Base-by-base conservation (phyloP, 2,888 invertebrate genomes). In the Hylaea fasciaria region DNA sequence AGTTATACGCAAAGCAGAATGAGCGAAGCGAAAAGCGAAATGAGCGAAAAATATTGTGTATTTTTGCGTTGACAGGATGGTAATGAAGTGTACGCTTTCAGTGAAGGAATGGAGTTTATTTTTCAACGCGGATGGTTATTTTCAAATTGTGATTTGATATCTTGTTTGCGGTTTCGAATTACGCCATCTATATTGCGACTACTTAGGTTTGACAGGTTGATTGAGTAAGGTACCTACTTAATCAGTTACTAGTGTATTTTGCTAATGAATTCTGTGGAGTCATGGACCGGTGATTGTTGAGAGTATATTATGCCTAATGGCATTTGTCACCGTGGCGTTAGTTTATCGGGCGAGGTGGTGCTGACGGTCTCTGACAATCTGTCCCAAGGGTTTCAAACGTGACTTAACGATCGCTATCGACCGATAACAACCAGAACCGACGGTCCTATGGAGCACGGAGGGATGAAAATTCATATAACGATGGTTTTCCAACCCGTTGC, bases 31-130 rank as follows among this genome's bases (percentile, higher is more conserved):
- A 46, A 50, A 50, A 48, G 28, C 37, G 49, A 29, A 45, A 56
- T 52, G 56, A 62, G 57, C 50, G 57, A 62, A 62, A 57, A 57
- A 62, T 62, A 55, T 57, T 62, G 54, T 57, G 43, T 58, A 55
- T 62, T 47, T 57, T 62, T 51, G 41, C 57, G 51, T 35, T 62
- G 62, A 62, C 62, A 54, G 57, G 43, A 47, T 47, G 17, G 41
- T 62, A 62, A 54, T 56, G 50, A 47, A 44, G 66, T 49, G 62
- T 57, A 45, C 56, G 52, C 48, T 48, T 14, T 29, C 12, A n/a
- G 35, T 17, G 58, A 64, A 56, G 50, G 57, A 62, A 68, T 51
- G 61, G 61, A 56, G 48, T 53, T 57, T 59, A 49, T 55, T 51
- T 56, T 56, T 35, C 44, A 48, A 32, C 29, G 47, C 39, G 39